These are phyloP conservation scores for Potamilus streckersoni DNA, from an alignment of 1,140 invertebrate genomes.

Conservation along the genomic window DNA sequence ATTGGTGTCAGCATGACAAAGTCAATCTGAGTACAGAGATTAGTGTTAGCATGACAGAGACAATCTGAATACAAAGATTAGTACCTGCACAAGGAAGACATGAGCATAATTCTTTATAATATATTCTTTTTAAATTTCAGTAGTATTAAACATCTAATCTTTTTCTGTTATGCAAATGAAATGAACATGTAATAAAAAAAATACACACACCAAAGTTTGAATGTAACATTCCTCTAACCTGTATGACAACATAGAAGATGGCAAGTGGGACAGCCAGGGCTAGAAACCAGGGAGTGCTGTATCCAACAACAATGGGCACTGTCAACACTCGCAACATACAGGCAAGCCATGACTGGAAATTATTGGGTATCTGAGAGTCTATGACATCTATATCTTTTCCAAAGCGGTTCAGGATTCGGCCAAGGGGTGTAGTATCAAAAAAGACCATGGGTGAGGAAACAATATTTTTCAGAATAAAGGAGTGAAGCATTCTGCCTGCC, in stretches of 20 bases:
- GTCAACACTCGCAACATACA: constrained; percentile 77
- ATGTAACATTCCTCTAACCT: constrained; percentile 27
- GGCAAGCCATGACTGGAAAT: constrained; percentile 43
- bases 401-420: constrained; percentile 79
- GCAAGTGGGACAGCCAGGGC: constrained; percentile 84
- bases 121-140: too few species aligned
- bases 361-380: constrained; percentile 55
- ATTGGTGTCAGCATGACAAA: too few species aligned
- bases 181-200: too few species aligned
- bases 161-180: too few species aligned
- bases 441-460: constrained; percentile 78
- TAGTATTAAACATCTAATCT: too few species aligned
- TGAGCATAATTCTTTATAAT: too few species aligned
- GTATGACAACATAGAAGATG: constrained; percentile 32
- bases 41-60: too few species aligned
- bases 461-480: constrained; percentile 66
- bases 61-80: too few species aligned
- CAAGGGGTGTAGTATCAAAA: constrained; percentile 73
- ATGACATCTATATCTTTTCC: constrained; percentile 69
- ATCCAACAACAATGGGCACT: constrained; percentile 90
- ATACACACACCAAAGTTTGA: too few species aligned
- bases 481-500: constrained; percentile 60
- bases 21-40: too few species aligned
- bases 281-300: constrained; percentile 88
- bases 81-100: too few species aligned